Base-by-base conservation (phyloP, 2,113 vertebrate genomes). In the Larimichthys polyactis region DNA sequence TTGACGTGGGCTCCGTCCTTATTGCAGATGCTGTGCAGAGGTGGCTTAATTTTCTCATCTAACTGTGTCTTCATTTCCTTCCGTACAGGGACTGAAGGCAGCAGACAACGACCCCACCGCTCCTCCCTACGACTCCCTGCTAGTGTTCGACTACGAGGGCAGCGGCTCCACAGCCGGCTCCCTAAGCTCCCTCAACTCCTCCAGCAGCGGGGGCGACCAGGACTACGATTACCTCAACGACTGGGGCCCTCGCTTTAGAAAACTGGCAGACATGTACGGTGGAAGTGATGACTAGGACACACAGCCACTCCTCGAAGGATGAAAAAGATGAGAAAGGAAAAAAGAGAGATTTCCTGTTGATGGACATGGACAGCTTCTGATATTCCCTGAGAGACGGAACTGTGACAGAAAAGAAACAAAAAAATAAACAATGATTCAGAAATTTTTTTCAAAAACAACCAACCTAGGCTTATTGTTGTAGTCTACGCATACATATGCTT, bases 221-320 rank as follows among this genome's bases (percentile, higher is more conserved):
- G 98, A 99, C 96, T 99, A 99, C 95, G 98, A 99, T 94, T 99
- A 99, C 95, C 97, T 99, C 95, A 99, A 97, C 89, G 97, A 99
- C 93, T 99, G 98, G 98, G 98, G 98, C 60, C 98, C 98, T 11
- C 96, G 98, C 79, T 99, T 99, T 92, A 97, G 97, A 95, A 99
- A 99, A 94, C 97, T 99, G 57, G 98, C 98, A 15, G 98, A 99
- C 93, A 99, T 99, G 98, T 99, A 99, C 0, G 98, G 98, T 2
- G 98, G 98, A 79, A 97, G 96, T 32, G 97, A 99, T 67, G 98
- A 99, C 96, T 99, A 95, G 89, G 81, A 87, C 71, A 55, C 69
- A 49, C 76, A 81, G 68, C 78, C 71, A 76, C 81, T 52, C 51
- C 48, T 15, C 15, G 69, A 78, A 82, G 62, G 67, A 81, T 65